Percentiles rank a stretch among this genome's conserved stretches.
Conservation (phyloP, 2,888 invertebrate species). For the Mystacides longicornis region DNA sequence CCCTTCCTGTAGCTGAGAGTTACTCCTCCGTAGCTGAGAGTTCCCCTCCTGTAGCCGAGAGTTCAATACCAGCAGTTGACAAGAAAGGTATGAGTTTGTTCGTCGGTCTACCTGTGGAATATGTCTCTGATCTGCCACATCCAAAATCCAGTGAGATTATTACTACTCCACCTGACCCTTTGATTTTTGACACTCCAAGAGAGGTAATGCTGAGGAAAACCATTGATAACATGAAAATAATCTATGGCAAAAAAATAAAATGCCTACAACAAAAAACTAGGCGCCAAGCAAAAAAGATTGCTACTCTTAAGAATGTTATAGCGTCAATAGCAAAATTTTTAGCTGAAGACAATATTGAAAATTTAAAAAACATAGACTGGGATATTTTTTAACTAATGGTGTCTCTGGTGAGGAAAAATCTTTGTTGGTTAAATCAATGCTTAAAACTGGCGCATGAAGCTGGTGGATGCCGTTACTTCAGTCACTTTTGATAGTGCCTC, state of each 20-base stretch:
- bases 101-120: neutral
- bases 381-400: too few species aligned
- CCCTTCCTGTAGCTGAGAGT: neutral
- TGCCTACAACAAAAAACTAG: neutral
- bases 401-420: too few species aligned
- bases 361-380: neutral
- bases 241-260: neutral
- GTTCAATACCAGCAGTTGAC: neutral
- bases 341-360: neutral
- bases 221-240: neutral
- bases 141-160: neutral
- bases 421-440: too few species aligned
- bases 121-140: neutral
- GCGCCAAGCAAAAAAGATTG: neutral
- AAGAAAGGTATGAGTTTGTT: neutral
- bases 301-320: neutral
- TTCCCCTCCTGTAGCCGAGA: neutral
- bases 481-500: conserved; percentile 24
- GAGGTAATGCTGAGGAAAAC: neutral
- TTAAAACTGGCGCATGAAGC: too few species aligned
- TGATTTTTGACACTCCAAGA: neutral
- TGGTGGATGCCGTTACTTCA: conserved; percentile 12
- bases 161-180: neutral
- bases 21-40: neutral
- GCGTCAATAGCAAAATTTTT: neutral